Conservation (phyloP, 2,888 invertebrate genomes). For the Ophioninae sp. region DNA sequence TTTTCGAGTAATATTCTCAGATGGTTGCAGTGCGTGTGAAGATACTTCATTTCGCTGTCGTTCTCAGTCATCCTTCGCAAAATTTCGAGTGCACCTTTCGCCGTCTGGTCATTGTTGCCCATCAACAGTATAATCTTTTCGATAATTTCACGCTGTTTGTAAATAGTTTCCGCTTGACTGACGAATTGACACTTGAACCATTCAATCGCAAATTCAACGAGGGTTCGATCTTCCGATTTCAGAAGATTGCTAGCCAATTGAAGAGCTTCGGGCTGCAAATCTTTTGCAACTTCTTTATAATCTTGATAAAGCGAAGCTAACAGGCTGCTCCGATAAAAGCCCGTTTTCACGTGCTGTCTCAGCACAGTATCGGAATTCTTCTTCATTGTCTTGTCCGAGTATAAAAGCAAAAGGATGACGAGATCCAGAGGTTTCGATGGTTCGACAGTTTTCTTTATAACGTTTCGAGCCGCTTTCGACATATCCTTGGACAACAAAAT, state of each 20-base stretch:
- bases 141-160: slow-evolving; percentile 76
- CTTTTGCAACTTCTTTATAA: slow-evolving; percentile 73
- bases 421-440: slow-evolving; percentile 87
- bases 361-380: slow-evolving; percentile 85
- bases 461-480: slow-evolving; percentile 83
- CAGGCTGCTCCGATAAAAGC: slow-evolving; percentile 83
- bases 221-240: slow-evolving; percentile 73
- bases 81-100: slow-evolving; percentile 74
- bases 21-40: slow-evolving; percentile 84
- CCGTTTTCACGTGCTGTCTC: slow-evolving; percentile 84
- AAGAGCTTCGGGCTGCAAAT: slow-evolving; percentile 72
- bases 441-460: slow-evolving; percentile 83
- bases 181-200: slow-evolving; percentile 76
- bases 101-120: slow-evolving; percentile 75
- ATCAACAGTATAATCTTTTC: slow-evolving; percentile 75
- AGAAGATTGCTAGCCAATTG: slow-evolving; percentile 73
- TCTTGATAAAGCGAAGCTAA: slow-evolving; percentile 81
- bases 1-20: slow-evolving; percentile 88
- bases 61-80: slow-evolving; percentile 73
- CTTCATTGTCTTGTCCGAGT: slow-evolving; percentile 79
- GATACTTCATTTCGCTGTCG: slow-evolving; percentile 71
- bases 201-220: slow-evolving; percentile 74
- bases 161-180: slow-evolving; percentile 69
- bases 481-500: slow-evolving; percentile 83
- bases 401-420: slow-evolving; percentile 85